Percentiles rank a stretch among this genome's conserved stretches.
Evolutionary conservation across 2,888 invertebrate species (phyloP).

Genomic region (Eupithecia abbreviata): DNA sequence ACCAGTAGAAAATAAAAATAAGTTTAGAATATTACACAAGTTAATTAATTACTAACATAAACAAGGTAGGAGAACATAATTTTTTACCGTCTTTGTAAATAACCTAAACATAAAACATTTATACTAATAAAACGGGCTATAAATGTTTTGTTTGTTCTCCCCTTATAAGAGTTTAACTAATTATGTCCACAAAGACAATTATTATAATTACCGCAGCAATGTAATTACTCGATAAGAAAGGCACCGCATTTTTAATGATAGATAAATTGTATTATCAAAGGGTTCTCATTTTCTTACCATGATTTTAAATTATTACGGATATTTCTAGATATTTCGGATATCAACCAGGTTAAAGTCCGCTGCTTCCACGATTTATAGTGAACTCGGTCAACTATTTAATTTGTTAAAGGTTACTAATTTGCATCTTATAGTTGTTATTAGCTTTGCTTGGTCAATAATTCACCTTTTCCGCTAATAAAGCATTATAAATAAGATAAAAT

Average conservation of each 20-base stretch:
- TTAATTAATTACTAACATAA: not conserved
- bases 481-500: not conserved
- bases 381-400: not conserved
- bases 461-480: not conserved
- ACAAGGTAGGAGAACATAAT: not conserved
- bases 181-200: slow-evolving; percentile 77
- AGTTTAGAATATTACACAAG: not conserved
- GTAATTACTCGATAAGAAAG: slow-evolving; percentile 76
- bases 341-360: not conserved
- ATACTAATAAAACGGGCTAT: not conserved
- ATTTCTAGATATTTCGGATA: not conserved
- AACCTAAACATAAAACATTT: not conserved
- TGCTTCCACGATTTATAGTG: not conserved
- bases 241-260: slow-evolving; percentile 66
- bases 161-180: slow-evolving; percentile 71
- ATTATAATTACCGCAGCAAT: slow-evolving; percentile 76
- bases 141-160: slow-evolving; percentile 28
- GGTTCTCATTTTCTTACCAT: slow-evolving; percentile 43
- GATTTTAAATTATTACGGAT: not conserved
- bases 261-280: slow-evolving; percentile 77
- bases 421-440: not conserved
- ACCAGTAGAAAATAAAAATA: not conserved
- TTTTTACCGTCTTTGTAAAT: not conserved
- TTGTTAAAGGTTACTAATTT: not conserved
- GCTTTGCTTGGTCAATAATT: not conserved